Evolutionary conservation across 2,797 vertebrate genomes (phyloP), one percentile per base, ranked within the genome.

Genomic region (Ctenochaetus hawaiiensis): DNA sequence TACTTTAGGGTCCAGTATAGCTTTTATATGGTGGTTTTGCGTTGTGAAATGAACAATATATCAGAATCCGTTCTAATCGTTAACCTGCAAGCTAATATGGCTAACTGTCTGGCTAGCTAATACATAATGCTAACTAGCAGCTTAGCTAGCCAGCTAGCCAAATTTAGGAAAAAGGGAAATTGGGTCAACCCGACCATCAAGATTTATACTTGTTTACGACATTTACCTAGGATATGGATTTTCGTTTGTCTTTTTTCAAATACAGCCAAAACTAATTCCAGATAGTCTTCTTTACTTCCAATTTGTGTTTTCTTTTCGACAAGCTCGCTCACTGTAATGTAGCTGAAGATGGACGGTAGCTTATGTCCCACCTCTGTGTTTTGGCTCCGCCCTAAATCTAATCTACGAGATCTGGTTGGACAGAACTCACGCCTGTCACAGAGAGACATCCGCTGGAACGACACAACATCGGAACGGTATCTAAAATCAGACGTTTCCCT

Each of bases 281-380:
- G 73, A 91, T 88, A 93, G 80, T 94, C 92, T 93, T 94, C 91
- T 94, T 95, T 92, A 93, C 92, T 94, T 94, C 91, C 93, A 91
- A 93, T 93, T 90, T 93, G 83, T 93, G 89, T 92, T 94, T 95
- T 94, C 92, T 95, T 94, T 93, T 94, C 94, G 94, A 92, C 91
- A 95, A 93, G 93, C 95, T 93, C 91, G 91, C 84, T 93, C 85
- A 91, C 64, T 93, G 91, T 94, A 95, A 89, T 94, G 91, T 94
- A 94, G 93, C 92, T 94, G 94, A 96, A 96, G 94, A 96, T 96
- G 95, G 95, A 94, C 94, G 95, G 90, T 90, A 80, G 91, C 93
- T 91, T 92, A 86, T 73, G 87, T 91, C 91, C 94, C 94, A 91
- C 95, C 94, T 93, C 90, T 81, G 78, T 52, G 7, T 56, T 51